Evolutionary conservation across 1,140 invertebrate species (phyloP), one percentile per base, ranked within the genome.

Genomic region (Acyrthosiphon pisum): DNA sequence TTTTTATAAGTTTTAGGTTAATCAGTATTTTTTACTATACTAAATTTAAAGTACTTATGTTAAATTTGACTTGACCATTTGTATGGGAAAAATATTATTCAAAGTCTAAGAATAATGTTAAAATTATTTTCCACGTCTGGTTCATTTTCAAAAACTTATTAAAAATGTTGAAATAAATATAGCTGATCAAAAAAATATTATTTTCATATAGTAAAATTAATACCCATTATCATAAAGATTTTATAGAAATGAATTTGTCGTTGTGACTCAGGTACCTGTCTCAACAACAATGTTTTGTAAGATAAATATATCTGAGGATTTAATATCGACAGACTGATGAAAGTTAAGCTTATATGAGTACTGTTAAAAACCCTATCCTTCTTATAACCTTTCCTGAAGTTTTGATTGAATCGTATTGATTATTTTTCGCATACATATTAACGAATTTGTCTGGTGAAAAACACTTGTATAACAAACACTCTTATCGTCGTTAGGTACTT

Each of bases 341-440:
- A 46, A 87, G 84, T 87, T 46, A 87, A 87, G 84, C 84, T 30
- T 14, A 46, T 30, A 18, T n/a, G 84, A 87, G 41, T 87, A 87
- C 48, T 87, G 26, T 87, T 46, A 48, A 46, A 46, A 87, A 87
- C 26, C 9, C 23, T 87, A 87, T 44, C 3, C 41, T 48, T 46
- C 41, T 46, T 87, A 87, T 11, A 87, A 46, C 44, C 26, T 44
- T 86, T 44, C 46, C 84, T 46, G 14, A 46, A 46, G 84, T 48
- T 87, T 87, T 87, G n/a, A 46, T 46, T 30, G 44, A 87, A 87
- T 87, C 44, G 9, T 87, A 87, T 48, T 87, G 84, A 87, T 87
- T 87, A 87, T 87, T 87, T 46, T 86, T 30, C 9, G 23, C 23
- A 86, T 41, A 37, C 22, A 35, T 83, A 83, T 83, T 41, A 84